Conservation (phyloP, 2,113 vertebrate species). For the Ochotona princeps region DNA sequence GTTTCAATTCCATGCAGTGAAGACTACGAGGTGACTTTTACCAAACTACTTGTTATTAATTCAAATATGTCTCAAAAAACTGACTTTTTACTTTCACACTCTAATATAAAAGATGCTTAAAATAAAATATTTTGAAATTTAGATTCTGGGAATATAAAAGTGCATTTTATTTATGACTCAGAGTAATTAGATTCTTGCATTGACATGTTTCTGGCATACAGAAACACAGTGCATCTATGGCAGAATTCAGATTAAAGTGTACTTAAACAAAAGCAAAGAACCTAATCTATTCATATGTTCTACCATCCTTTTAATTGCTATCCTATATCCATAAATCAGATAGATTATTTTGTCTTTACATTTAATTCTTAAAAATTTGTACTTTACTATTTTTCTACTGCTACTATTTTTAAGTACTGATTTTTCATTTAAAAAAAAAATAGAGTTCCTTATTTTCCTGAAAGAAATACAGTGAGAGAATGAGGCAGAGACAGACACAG, state of each 20-base stretch:
- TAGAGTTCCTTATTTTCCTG: too few species aligned
- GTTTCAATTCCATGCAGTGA: background rate
- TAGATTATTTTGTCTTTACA: background rate
- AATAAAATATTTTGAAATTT: background rate
- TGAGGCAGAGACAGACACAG: too few species aligned
- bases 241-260: background rate
- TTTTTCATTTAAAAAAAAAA: background rate
- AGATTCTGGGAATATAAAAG: background rate
- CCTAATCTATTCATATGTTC: background rate
- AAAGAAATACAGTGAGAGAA: too few species aligned
- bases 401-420: background rate
- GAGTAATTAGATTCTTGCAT: background rate
- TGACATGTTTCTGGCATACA: background rate
- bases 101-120: conserved; percentile 30
- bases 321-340: background rate
- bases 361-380: background rate
- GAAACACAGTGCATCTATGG: too few species aligned
- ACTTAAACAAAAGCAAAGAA: background rate
- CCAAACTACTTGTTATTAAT: conserved; percentile 57
- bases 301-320: background rate
- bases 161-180: background rate
- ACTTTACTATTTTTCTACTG: background rate
- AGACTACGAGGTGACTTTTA: conserved; percentile 47
- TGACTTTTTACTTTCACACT: conserved; percentile 14
- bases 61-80: conserved; percentile 56